Percentiles rank a stretch among this genome's conserved stretches.
phyloP scores from a whole-genome alignment of 2,888 invertebrate species.

The Lithophane ornitopus region DNA sequence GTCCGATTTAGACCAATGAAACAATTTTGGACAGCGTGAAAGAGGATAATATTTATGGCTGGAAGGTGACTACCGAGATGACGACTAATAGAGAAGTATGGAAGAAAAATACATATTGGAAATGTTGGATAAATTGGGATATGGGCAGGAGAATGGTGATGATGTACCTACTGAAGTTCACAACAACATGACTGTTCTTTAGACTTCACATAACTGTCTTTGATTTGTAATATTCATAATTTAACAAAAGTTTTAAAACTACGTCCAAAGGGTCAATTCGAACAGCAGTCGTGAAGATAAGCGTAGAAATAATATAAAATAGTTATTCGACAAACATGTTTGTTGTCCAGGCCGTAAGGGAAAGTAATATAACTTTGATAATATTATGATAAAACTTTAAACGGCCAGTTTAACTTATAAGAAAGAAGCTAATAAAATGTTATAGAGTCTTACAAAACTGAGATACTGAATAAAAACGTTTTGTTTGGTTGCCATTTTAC shows the following conservation, averaged over 20 bases:
- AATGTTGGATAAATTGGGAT: too few relatives aligned
- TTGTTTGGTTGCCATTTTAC: neutral
- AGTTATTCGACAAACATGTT: conserved; percentile 55
- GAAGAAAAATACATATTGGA: neutral
- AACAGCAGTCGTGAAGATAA: conserved; percentile 24
- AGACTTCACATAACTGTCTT: neutral
- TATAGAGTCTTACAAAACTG: conserved; percentile 16
- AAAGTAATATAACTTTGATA: conserved; percentile 56
- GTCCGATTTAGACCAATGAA: neutral
- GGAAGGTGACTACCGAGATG: neutral
- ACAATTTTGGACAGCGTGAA: neutral
- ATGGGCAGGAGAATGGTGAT: neutral
- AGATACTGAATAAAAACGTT: neutral
- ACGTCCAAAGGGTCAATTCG: neutral
- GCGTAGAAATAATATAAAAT: conserved; percentile 18
- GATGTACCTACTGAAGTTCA: neutral
- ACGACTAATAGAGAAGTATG: neutral
- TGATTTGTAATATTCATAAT: neutral
- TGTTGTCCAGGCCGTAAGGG: conserved; percentile 27
- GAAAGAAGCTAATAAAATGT: conserved; percentile 29
- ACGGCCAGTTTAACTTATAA: conserved; percentile 31
- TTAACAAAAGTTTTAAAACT: neutral
- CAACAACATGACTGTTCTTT: neutral
- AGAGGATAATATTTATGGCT: neutral
- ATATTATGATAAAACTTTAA: conserved; percentile 54